Percentiles rank a stretch among this genome's conserved stretches.
Evolutionary conservation across 2,113 vertebrate species (phyloP).

Genomic region (Chionodraco myersi): DNA sequence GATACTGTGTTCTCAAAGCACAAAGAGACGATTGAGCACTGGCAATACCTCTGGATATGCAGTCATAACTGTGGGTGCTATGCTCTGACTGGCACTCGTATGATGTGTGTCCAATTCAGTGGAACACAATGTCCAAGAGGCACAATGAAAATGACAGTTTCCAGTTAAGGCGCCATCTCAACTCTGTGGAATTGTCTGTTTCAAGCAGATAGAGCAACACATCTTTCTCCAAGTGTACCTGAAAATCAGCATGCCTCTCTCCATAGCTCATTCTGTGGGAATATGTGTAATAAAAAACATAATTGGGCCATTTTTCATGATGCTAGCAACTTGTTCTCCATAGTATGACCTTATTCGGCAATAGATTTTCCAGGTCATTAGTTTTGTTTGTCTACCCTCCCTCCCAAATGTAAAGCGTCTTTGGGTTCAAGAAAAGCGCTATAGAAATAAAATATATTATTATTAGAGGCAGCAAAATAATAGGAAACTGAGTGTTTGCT

Average conservation of each 20-base stretch:
- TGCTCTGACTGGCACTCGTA: constrained; percentile 67
- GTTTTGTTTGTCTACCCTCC: too few species aligned
- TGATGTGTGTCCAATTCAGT: constrained; percentile 37
- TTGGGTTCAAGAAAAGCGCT: too few species aligned
- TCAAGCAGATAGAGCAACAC: constrained; percentile 3
- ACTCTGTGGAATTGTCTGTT: not conserved
- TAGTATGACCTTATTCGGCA: not conserved
- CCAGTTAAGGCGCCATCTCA: constrained; percentile 8
- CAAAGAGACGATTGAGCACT: constrained; percentile 71
- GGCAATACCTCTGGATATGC: constrained; percentile 31
- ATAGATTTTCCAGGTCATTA: not conserved
- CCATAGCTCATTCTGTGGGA: not conserved
- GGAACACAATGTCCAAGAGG: constrained; percentile 42
- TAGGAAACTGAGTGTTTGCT: not conserved
- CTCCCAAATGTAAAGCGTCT: too few species aligned
- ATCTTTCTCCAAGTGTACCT: constrained; percentile 13
- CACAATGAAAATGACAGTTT: constrained; percentile 35
- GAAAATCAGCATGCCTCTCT: constrained; percentile 17
- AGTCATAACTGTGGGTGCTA: constrained; percentile 56
- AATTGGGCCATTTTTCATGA: constrained; percentile 1
- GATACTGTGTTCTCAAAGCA: constrained; percentile 56
- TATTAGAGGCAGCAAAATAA: constrained; percentile 2
- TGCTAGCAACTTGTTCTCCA: not conserved
- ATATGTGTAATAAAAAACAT: constrained; percentile 27
- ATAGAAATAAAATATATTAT: too few species aligned